Base-by-base conservation (phyloP, 1,140 invertebrate species). In the Bombus soroeensis region DNA sequence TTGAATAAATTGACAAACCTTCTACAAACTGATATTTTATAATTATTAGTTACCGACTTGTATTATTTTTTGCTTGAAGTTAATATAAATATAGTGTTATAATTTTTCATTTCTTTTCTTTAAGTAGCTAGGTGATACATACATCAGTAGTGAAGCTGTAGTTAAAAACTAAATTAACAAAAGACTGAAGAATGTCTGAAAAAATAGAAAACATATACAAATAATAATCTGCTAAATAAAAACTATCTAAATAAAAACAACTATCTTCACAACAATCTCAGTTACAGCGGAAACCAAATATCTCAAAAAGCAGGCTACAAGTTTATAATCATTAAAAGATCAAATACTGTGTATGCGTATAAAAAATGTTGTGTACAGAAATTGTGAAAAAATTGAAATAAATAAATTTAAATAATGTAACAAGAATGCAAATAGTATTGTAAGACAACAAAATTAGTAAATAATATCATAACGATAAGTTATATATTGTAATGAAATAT, bases 121-220 rank as follows among this genome's bases (percentile, higher is more conserved):
- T 18, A 53, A 41, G 22, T 34, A 72, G 34, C n/a, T 72, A 73
- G 22, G 22, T 62, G 70, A 81, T 73, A 81, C n/a, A 72, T 81
- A 81, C 39, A 28, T 73, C 18, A 25, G 34, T 41, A 81, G 53
- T 73, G 72, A 81, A 72, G 53, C 22, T 73, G 53, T 37, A 53
- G 53, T 81, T 81, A 62, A 81, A 81, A 81, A 70, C 53, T 53
- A 70, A 72, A 53, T 53, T 53, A 81, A 62, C 22, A 73, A 81
- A 72, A 62, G 32, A 37, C 6, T 43, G 5, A 47, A 47, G 5
- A 47, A 47, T 6, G 15, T 1, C 15, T 73, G 79, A 57, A 79
- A 74, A 39, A 73, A 73, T 12, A 62, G 18, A 71, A 47, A 77
- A 75, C 43, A 81, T 41, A 9, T 62, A 59, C 12, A 41, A 34